Evolutionary conservation across 2,888 invertebrate species (phyloP).

Genomic region (Scotopteryx bipunctaria): DNA sequence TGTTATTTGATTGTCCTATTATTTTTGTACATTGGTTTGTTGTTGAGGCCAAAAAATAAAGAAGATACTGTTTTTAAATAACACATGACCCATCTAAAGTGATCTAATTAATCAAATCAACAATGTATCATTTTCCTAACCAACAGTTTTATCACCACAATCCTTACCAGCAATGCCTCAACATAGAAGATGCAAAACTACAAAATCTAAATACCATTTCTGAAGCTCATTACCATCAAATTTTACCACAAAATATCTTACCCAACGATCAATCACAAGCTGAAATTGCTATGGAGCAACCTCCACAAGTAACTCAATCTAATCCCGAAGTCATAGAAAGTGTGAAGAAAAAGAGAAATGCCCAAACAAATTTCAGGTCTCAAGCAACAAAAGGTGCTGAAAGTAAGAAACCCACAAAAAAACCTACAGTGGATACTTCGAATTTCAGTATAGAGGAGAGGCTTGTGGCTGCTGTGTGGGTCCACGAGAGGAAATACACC

Average conservation of each 20-base stretch:
- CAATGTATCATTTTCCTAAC: conserved; percentile 63
- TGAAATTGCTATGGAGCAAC: conserved; percentile 2
- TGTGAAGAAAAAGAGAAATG: conserved; percentile 27
- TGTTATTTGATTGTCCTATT: conserved; percentile 9
- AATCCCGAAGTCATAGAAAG: background rate
- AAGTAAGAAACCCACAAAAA: conserved; percentile 29
- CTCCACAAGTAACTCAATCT: background rate
- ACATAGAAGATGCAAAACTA: conserved; percentile 35
- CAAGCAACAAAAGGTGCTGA: conserved; percentile 19
- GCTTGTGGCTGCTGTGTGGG: conserved; percentile 75
- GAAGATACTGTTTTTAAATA: no score
- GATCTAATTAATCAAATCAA: background rate
- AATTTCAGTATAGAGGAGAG: conserved; percentile 68
- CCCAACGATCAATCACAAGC: conserved; percentile 19
- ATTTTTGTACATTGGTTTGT: no score
- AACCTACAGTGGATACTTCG: conserved; percentile 51
- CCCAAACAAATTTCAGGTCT: conserved; percentile 16
- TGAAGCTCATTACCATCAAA: conserved; percentile 27
- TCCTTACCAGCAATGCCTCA: conserved; percentile 41
- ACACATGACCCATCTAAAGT: no score
- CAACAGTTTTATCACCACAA: conserved; percentile 44
- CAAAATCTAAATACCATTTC: conserved; percentile 26
- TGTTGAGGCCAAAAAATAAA: no score
- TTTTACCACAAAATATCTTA: conserved; percentile 26
- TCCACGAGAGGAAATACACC: conserved; percentile 69